Conservation (phyloP, 2,113 vertebrate genomes). For the Protomyctophum bolini region DNA sequence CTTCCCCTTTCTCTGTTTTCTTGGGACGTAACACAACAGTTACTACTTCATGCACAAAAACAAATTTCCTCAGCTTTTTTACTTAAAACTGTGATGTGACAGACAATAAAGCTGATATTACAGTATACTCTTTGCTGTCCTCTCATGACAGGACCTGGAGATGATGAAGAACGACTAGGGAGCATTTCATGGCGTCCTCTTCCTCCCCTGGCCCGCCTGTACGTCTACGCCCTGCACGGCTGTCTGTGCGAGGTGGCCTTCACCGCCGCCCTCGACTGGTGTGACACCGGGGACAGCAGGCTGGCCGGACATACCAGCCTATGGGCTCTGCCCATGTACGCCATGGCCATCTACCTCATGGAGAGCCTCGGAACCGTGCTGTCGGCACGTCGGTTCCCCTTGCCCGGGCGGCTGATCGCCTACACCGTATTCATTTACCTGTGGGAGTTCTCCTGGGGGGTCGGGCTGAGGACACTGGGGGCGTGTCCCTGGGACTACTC, state of each 20-base stretch:
- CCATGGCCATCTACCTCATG: conserved; percentile 72
- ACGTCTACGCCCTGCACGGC: conserved; percentile 79
- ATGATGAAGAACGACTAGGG: background rate
- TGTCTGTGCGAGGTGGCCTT: conserved; percentile 79
- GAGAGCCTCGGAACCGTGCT: conserved; percentile 67
- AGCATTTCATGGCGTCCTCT: conserved; percentile 19
- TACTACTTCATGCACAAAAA: too few relatives aligned
- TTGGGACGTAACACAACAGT: too few relatives aligned
- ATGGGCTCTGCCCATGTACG: conserved; percentile 80
- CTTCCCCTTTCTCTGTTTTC: too few relatives aligned
- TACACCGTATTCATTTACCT: conserved; percentile 77
- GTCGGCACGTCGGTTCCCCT: conserved; percentile 38
- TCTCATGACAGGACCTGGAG: conserved; percentile 37
- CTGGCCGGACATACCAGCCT: conserved; percentile 76
- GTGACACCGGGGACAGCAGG: conserved; percentile 63
- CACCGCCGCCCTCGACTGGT: conserved; percentile 73
- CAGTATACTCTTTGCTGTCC: background rate
- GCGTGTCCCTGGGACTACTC: conserved; percentile 85
- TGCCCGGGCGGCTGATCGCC: conserved; percentile 56
- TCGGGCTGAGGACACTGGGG: conserved; percentile 60
- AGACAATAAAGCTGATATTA: too few relatives aligned
- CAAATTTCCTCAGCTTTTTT: too few relatives aligned
- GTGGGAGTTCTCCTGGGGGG: conserved; percentile 80
- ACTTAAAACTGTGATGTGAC: too few relatives aligned
- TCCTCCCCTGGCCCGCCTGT: conserved; percentile 61